phyloP scores from a whole-genome alignment of 2,797 vertebrate species.

The Chelon auratus region DNA sequence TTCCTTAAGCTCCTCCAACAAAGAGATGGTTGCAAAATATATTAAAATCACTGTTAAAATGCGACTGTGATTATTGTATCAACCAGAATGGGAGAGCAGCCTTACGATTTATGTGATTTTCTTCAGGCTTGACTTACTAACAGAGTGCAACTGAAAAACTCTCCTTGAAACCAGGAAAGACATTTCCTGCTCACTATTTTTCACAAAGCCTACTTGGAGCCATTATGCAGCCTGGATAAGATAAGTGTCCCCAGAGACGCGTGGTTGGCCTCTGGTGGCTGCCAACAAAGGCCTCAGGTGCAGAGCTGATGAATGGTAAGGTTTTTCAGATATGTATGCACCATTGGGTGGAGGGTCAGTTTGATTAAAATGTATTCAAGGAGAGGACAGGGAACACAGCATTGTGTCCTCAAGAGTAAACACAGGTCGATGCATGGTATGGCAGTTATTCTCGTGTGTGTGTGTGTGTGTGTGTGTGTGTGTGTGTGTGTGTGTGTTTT shows the following conservation, averaged over 20 bases:
- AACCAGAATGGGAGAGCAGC: constrained; percentile 31
- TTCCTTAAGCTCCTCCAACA: constrained; percentile 28
- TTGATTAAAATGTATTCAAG: constrained; percentile 56
- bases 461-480: too few relatives aligned
- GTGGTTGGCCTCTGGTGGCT: constrained; percentile 45
- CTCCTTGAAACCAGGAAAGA: constrained; percentile 42
- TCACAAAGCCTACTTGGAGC: constrained; percentile 32
- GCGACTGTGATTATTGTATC: constrained; percentile 20
- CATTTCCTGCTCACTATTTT: constrained; percentile 29
- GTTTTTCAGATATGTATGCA: constrained; percentile 52
- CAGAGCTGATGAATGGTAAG: constrained; percentile 29
- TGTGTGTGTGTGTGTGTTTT: constrained; percentile 52
- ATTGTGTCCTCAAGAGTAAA: constrained; percentile 52
- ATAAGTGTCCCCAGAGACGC: constrained; percentile 29
- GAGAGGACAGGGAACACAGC: constrained; percentile 7
- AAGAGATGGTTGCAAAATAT: constrained; percentile 4
- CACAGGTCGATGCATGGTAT: constrained; percentile 44
- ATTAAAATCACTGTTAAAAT: constrained; percentile 22
- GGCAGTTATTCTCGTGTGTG: constrained; percentile 40
- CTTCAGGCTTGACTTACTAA: constrained; percentile 44
- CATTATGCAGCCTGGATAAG: constrained; percentile 32
- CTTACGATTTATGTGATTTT: constrained; percentile 35
- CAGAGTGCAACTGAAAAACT: constrained; percentile 18
- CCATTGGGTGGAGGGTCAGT: constrained; percentile 20
- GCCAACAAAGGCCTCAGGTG: constrained; percentile 49